phyloP scores from a whole-genome alignment of 1,140 invertebrate genomes.

The Achatina immaculata region DNA sequence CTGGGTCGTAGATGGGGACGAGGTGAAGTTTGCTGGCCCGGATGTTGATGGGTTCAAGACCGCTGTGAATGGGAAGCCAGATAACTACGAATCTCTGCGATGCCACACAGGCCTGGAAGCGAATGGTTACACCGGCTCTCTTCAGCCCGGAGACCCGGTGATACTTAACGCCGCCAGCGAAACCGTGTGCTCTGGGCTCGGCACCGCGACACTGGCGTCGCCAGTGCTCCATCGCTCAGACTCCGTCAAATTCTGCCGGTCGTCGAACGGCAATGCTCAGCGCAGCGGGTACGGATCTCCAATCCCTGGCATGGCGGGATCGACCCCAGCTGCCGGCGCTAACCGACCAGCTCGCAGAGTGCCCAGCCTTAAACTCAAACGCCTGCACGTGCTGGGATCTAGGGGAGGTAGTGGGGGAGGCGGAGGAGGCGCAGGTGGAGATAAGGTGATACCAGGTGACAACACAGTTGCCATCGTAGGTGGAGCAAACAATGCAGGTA shows the following conservation, averaged over 20 bases:
- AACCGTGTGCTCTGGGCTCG: slow-evolving; percentile 15
- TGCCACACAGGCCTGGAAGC: slow-evolving; percentile 67
- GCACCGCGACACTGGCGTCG: slow-evolving; percentile 50
- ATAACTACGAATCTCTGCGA: not conserved
- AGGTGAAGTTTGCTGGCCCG: not conserved
- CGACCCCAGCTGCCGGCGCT: slow-evolving; percentile 24
- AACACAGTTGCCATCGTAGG: not conserved
- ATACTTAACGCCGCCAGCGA: not conserved
- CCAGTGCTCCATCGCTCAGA: slow-evolving; percentile 61
- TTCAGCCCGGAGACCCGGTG: slow-evolving; percentile 78
- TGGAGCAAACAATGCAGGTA: not conserved
- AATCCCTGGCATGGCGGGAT: slow-evolving; percentile 31
- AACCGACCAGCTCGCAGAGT: slow-evolving; percentile 57
- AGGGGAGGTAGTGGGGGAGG: slow-evolving; percentile 43
- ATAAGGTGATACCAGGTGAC: slow-evolving; percentile 3
- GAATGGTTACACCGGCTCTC: slow-evolving; percentile 55
- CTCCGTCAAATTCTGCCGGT: slow-evolving; percentile 62
- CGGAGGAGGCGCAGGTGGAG: not conserved
- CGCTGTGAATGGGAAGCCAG: not conserved
- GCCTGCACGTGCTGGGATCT: slow-evolving; percentile 52
- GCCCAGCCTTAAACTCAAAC: slow-evolving; percentile 65
- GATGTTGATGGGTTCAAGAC: not conserved
- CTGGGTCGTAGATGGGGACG: not conserved
- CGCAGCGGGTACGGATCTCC: slow-evolving; percentile 76
- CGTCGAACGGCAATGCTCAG: slow-evolving; percentile 58